Evolutionary conservation across 2,888 invertebrate species (phyloP), one percentile per base, ranked within the genome.

Genomic region (Drosophila atripex): DNA sequence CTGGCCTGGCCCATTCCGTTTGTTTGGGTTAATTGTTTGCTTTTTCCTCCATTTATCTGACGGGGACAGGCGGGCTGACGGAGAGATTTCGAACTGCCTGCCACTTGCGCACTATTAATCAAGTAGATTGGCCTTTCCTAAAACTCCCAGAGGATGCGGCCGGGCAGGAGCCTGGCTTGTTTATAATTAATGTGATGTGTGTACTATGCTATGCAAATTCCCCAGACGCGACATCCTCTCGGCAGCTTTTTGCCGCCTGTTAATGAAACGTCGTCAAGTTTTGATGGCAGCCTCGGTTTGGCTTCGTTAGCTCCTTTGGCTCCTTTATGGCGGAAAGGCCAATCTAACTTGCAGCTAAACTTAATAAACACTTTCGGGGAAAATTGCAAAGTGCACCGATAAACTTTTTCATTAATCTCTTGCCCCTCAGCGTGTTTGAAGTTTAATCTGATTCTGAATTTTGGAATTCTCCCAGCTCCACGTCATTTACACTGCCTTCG

Each of bases 251-350:
- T 18, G 39, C 35, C 57, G 69, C 38, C 66, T 80, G 79, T 71
- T 85, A 82, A 82, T 83, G 82, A 83, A 82, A 86, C 69, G 78
- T 82, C 80, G 66, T 78, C 82, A 78, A 83, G 80, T 85, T 85
- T 79, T 82, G 83, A 82, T 77, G 76, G 55, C 41, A 49, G 28
- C 39, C 47, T 46, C 23, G 47, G 52, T 14, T 38, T 21, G 23
- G 9, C 39, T 14, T 3, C 12, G 7, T 11, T 11, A 14, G 18
- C 23, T 52, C 39, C 35, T n/a, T 9, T 5, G 8, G 12, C 38
- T 28, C 39, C 28, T 57, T 57, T 41, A 18, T 45, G 41, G 69
- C 53, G 63, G 71, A 77, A 69, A 71, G 78, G 75, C 53, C 79
- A 84, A 84, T 86, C 86, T 86, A 74, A 80, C 71, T 77, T 78